These are phyloP conservation scores for Cheilosia grossa DNA, from an alignment of 2,888 invertebrate genomes.

Conservation along the genomic window DNA sequence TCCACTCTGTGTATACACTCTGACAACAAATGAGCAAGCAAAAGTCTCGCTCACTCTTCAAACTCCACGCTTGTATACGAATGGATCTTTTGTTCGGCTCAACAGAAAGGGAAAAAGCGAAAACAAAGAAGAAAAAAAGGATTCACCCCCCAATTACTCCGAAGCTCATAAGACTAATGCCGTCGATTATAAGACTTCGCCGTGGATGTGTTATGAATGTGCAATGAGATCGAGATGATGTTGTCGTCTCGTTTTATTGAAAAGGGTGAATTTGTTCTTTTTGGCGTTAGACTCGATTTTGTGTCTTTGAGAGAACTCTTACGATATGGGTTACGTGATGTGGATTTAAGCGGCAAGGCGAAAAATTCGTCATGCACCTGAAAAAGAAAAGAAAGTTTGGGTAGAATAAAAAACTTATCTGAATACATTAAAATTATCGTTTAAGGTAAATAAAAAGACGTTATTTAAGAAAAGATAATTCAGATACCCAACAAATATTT, in stretches of 20 bases:
- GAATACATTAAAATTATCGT: too few species aligned
- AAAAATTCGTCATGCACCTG: too few species aligned
- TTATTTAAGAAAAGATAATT: too few species aligned
- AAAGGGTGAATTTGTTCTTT: slow-evolving; percentile 51
- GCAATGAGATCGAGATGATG: slow-evolving; percentile 66
- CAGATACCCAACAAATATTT: too few species aligned
- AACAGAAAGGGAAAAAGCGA: not conserved
- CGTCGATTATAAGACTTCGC: slow-evolving; percentile 64
- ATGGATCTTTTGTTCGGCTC: slow-evolving; percentile 36
- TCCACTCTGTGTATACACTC: slow-evolving; percentile 47
- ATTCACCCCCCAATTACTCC: slow-evolving; percentile 64
- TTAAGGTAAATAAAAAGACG: too few species aligned
- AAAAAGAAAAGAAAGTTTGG: too few species aligned
- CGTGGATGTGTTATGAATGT: slow-evolving; percentile 65
- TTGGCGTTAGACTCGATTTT: slow-evolving; percentile 1
- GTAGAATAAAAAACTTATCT: too few species aligned
- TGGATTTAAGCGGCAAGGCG: too few species aligned
- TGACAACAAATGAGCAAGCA: slow-evolving; percentile 64
- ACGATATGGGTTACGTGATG: not conserved
- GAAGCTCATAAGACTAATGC: slow-evolving; percentile 70
- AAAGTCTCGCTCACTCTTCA: slow-evolving; percentile 39
- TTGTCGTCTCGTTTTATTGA: slow-evolving; percentile 66
- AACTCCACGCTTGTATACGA: slow-evolving; percentile 29
- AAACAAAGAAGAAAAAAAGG: slow-evolving; percentile 20
- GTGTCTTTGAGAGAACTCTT: slow-evolving; percentile 9